Evolutionary conservation across 2,888 invertebrate genomes (phyloP), one percentile per base, ranked within the genome.

Genomic region (Melitaea athalia): DNA sequence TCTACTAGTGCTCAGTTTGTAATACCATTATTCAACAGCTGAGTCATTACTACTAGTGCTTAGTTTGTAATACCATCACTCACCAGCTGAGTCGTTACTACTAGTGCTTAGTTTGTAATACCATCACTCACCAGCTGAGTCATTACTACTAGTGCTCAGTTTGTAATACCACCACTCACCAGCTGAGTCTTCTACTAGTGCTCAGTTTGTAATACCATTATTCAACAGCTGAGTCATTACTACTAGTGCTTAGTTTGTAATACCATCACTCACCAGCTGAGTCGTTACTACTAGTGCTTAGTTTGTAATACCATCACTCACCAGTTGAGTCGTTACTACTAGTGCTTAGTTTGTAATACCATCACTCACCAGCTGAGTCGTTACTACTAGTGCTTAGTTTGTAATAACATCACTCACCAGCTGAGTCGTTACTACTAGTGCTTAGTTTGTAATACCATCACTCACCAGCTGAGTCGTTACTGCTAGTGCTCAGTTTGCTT

Each of bases 181-280:
- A 43, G 59, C 65, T 65, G 65, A 68, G 59, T 53, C 66, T n/a
- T 57, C 45, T 61, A 69, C 64, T 55, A 64, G 67, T 63, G 49
- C 63, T 71, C 62, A 64, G 62, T 38, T 43, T 47, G 38, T 38
- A 38, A 38, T 38, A 31, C 24, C 33, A 42, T 60, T 42, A 50
- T 24, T 55, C 49, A 42, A n/a, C 33, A 49, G 53, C 63, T 65
- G 65, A 68, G 53, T 53, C 66, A n/a, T 57, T 42, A 45, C 38
- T 61, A 69, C 64, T 55, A 64, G 67, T 63, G 43, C 50, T 63
- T 42, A 42, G 53, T 59, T 24, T 62, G 38, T 38, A 38, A 38
- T 38, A 31, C 24, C 33, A 42, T 60, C 42, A 50, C 38, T 55
- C 49, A 42, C 17, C 33, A 49, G 53, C 65, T 65, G 65, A 68